These are phyloP conservation scores for Teleiodes luculella DNA, from an alignment of 2,888 invertebrate genomes.

Conservation along the genomic window DNA sequence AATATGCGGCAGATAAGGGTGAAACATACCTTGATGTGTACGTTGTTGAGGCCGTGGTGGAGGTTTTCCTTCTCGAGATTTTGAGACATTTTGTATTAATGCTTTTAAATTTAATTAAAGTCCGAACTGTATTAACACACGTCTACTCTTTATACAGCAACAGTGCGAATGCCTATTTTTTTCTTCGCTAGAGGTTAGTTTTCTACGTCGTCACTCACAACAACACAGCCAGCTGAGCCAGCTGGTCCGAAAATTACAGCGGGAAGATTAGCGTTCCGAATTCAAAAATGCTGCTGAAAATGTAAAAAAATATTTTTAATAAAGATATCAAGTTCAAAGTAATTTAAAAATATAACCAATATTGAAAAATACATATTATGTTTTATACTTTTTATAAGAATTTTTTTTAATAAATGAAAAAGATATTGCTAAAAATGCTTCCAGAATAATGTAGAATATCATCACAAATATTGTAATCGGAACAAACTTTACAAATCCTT, in stretches of 20 bases:
- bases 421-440: no score
- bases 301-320: no score
- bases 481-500: conserved; percentile 5
- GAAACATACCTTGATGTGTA: conserved; percentile 60
- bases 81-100: conserved; percentile 46
- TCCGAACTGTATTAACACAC: neutral
- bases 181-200: neutral
- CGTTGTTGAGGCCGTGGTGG: conserved; percentile 53
- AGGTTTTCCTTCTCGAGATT: conserved; percentile 64
- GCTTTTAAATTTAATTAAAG: neutral
- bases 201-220: conserved; percentile 1
- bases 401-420: no score
- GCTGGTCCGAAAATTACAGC: no score
- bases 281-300: no score
- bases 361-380: no score
- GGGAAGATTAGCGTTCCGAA: conserved; percentile 9
- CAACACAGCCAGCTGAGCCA: no score
- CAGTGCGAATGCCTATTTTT: neutral
- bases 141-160: neutral
- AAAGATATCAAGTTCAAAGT: no score
- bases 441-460: neutral
- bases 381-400: no score
- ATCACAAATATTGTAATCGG: conserved; percentile 5
- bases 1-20: neutral
- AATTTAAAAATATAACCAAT: no score